Evolutionary conservation across 37 sponge, comb jelly and placozoan species (phyloP), one percentile per base, ranked within the genome.

Genomic region (Mnemiopsis leidyi): DNA sequence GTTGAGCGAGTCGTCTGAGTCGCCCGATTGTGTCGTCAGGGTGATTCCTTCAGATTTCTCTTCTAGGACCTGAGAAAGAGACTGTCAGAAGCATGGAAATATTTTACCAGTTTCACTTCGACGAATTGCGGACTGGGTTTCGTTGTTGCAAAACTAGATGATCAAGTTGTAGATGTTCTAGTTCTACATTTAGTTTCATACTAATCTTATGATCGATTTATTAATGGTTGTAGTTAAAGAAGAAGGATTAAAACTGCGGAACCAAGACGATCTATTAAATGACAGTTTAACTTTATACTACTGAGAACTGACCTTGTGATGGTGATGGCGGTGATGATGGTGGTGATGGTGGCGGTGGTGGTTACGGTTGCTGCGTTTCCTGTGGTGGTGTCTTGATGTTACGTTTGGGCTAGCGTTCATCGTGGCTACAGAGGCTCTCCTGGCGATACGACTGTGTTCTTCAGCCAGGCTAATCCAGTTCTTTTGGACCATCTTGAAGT

Each of bases 401-500:
- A 23, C 16, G 48, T 2, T 38, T 0, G 61, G 90, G 24, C 29
- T 40, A 13, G 90, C 39, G 32, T 85, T 28, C 90, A 85, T 85
- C 24, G 61, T 40, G 48, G 90, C 90, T 85, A 85, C 26, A 23
- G 90, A 85, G 18, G 35, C 40, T 38, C 90, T 38, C 61, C 90
- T 35, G 26, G 61, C 39, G 38, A 38, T 85, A 7, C 35, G 38
- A 20, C 90, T 33, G 23, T n/a, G 38, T 21, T 85, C 29, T 85
- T 35, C 21, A 3, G n/a, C 61, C 3, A 85, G 36, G 21, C 61
- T 25, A 28, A 85, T n/a, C 90, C 90, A 85, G 1, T 18, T 33
- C 48, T 85, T 85, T 61, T 38, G 21, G 29, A 85, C 90, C 61
- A 85, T 38, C 40, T 38, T 85, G 90, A 85, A 85, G 26, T 38